Evolutionary conservation across 2,113 vertebrate species (phyloP), one percentile per base, ranked within the genome.

Genomic region (Asarcornis scutulata): DNA sequence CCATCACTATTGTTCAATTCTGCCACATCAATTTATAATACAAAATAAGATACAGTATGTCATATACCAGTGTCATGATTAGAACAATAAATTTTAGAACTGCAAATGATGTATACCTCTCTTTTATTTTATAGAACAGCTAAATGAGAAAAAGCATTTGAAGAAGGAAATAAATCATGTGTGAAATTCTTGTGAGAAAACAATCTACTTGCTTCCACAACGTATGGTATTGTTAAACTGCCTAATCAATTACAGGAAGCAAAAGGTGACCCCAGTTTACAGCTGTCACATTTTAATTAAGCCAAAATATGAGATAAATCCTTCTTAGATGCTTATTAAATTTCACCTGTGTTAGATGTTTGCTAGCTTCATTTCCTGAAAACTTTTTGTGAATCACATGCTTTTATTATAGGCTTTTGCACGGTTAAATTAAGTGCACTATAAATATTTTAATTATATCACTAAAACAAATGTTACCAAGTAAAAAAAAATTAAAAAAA

Each of bases 141-240:
- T 83, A 86, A 85, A 89, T 83, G 22, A 83, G 63, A 76, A 87
- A 79, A 91, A 52, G 32, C 14, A 91, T 80, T 50, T 85, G 81
- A 93, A 46, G 29, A 93, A 74, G 46, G 55, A 91, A 96, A 93
- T 77, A 93, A 95, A 93, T 88, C 26, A 64, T 18, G 31, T 63
- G n/a, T 88, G 55, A 93, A 91, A 83, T 60, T 93, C 40, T 67
- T 59, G 8, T 77, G n/a, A 88, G 46, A 93, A 95, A 91, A 83
- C 25, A 66, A 55, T 55, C 55, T 48, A 73, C 31, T 58, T 79
- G 9, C 27, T 91, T 89, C 50, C 32, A 50, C 83, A 22, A 88
- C 69, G 8, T 56, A 67, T 50, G 44, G 44, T 87, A 77, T 83
- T 74, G 62, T 36, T 53, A 76, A 84, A 32, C 42, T 83, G 27